phyloP scores from a whole-genome alignment of 2,888 invertebrate species.

The Lydus trimaculatus region DNA sequence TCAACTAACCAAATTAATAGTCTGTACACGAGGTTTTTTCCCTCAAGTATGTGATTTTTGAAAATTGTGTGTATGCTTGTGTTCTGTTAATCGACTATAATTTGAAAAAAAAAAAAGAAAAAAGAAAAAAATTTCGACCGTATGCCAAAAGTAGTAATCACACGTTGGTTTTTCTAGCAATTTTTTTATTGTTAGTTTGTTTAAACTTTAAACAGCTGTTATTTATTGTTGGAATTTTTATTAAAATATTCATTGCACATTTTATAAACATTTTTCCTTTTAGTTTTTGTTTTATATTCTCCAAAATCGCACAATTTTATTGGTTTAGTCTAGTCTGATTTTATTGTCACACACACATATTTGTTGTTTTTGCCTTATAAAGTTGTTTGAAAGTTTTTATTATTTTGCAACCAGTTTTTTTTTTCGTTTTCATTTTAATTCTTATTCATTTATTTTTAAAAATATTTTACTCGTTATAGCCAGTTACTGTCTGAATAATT shows the following conservation, averaged over 20 bases:
- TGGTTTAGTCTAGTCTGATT: constrained; percentile 2
- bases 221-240: not conserved
- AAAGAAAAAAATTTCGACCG: no score
- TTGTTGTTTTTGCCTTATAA: not conserved
- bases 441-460: not conserved
- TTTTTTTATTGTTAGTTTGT: not conserved
- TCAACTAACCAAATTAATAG: constrained; percentile 9
- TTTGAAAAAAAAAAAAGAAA: not conserved
- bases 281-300: not conserved
- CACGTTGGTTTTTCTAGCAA: not conserved
- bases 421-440: not conserved
- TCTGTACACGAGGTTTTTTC: not conserved
- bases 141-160: not conserved
- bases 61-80: not conserved
- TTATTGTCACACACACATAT: not conserved
- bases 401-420: not conserved
- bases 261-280: not conserved
- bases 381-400: not conserved
- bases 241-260: not conserved
- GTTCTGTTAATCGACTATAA: not conserved
- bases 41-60: not conserved
- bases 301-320: not conserved
- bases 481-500: not conserved
- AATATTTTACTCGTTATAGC: not conserved
- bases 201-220: not conserved